A percentile compares a stretch with the other conserved stretches of the same genome.
These are phyloP conservation scores for Monochamus saltuarius DNA, from an alignment of 1,140 invertebrate genomes.

Conservation along the genomic window DNA sequence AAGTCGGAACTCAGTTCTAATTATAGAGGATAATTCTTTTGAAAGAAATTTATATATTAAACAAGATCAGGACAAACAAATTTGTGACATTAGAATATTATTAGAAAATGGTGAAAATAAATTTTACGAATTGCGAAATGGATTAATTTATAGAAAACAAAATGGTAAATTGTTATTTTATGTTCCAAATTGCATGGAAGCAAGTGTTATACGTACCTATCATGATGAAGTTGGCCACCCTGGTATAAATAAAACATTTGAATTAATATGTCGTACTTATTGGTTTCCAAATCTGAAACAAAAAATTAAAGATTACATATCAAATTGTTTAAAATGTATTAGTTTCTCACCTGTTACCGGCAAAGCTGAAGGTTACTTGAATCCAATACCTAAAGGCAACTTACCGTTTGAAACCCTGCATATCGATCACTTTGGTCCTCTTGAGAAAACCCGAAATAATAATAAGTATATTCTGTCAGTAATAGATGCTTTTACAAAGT, in stretches of 20 bases:
- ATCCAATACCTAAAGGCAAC: conserved; percentile 39
- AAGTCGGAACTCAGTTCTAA: conserved; percentile 28
- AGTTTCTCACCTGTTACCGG: conserved; percentile 35
- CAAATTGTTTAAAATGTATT: conserved; percentile 43
- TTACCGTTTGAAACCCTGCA: conserved; percentile 42
- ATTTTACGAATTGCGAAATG: not conserved
- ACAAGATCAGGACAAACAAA: not conserved
- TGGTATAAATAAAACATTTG: conserved; percentile 1
- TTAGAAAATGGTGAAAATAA: not conserved
- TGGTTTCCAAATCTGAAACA: conserved; percentile 42
- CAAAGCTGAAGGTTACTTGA: conserved; percentile 36
- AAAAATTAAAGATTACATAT: conserved; percentile 33
- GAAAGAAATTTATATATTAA: not conserved
- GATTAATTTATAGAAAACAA: conserved; percentile 10
- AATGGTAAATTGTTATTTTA: conserved; percentile 16
- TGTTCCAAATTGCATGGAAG: not conserved
- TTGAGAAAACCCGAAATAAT: conserved; percentile 15
- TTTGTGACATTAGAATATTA: not conserved
- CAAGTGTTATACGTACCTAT: not conserved
- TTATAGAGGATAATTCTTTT: conserved; percentile 3
- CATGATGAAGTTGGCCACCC: not conserved
- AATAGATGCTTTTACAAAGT: conserved; percentile 41
- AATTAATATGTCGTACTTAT: conserved; percentile 23
- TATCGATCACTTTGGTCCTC: conserved; percentile 44
- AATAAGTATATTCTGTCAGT: conserved; percentile 36